A percentile compares a stretch with the other conserved stretches of the same genome.
phyloP scores from a whole-genome alignment of 1,140 invertebrate genomes.

The Chelonus insularis region DNA sequence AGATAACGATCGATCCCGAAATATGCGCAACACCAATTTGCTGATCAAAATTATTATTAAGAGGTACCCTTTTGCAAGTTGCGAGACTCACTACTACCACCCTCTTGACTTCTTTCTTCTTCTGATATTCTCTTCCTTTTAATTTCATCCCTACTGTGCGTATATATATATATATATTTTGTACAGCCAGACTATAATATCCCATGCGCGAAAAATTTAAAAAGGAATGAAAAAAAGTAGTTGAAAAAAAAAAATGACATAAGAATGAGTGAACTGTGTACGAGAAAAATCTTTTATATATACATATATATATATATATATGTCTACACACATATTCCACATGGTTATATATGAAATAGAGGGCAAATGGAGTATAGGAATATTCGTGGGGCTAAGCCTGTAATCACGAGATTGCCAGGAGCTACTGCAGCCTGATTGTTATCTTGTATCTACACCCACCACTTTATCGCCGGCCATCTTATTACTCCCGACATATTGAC shows the following conservation, averaged over 20 bases:
- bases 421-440: conserved; percentile 59
- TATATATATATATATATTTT: background rate
- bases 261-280: background rate
- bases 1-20: conserved; percentile 57
- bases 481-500: conserved; percentile 58
- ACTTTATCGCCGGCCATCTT: conserved; percentile 59
- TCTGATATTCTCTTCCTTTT: background rate
- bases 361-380: conserved; percentile 10
- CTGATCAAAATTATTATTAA: conserved; percentile 60
- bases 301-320: background rate
- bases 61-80: conserved; percentile 36
- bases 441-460: conserved; percentile 60
- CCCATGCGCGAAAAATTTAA: conserved; percentile 1
- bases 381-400: conserved; percentile 48
- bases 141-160: background rate
- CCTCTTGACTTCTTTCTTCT: background rate
- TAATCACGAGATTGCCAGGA: conserved; percentile 59
- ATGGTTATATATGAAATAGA: background rate
- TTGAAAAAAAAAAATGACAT: conserved; percentile 1
- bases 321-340: no score
- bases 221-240: background rate
- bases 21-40: conserved; percentile 56
- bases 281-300: no score
- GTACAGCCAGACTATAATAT: no score
- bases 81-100: background rate